A percentile compares a stretch with the other conserved stretches of the same genome.
Evolutionary conservation across 1,140 invertebrate species (phyloP).

Genomic region (Halyomorpha halys): DNA sequence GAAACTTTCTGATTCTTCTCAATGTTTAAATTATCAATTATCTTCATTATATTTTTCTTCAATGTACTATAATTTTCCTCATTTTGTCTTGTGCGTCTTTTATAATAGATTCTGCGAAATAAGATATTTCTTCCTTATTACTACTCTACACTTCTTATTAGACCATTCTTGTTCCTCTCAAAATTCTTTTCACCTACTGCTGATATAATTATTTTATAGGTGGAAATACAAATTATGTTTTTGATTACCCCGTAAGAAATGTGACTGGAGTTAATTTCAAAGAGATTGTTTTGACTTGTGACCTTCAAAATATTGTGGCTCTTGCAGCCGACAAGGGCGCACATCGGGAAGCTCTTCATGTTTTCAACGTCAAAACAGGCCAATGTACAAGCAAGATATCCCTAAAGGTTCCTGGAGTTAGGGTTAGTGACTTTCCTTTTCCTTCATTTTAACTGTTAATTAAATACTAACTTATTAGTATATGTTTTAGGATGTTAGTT

Average conservation of each 20-base stretch:
- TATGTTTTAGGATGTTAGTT: constrained; percentile 46
- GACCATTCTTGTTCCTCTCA: no score
- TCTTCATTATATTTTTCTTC: no score
- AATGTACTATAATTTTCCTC: no score
- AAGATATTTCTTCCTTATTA: no score
- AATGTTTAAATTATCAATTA: no score
- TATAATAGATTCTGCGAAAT: no score
- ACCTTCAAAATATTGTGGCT: constrained; percentile 64
- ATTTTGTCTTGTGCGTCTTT: no score
- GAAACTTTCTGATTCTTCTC: no score
- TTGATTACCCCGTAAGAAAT: constrained; percentile 65
- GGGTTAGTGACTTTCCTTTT: constrained; percentile 37
- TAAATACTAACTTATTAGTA: no score
- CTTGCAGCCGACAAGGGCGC: constrained; percentile 65
- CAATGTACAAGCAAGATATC: constrained; percentile 64
- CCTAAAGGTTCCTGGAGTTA: constrained; percentile 51
- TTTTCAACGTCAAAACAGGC: constrained; percentile 76
- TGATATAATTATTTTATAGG: constrained; percentile 39
- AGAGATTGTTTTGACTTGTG: constrained; percentile 66
- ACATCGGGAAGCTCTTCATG: constrained; percentile 68
- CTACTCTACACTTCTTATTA: no score
- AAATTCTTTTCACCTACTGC: no score
- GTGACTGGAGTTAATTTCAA: constrained; percentile 54
- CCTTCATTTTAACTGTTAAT: no score
- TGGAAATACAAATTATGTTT: constrained; percentile 60